These are phyloP conservation scores for Acleris literana DNA, from an alignment of 2,888 invertebrate genomes.

Conservation along the genomic window DNA sequence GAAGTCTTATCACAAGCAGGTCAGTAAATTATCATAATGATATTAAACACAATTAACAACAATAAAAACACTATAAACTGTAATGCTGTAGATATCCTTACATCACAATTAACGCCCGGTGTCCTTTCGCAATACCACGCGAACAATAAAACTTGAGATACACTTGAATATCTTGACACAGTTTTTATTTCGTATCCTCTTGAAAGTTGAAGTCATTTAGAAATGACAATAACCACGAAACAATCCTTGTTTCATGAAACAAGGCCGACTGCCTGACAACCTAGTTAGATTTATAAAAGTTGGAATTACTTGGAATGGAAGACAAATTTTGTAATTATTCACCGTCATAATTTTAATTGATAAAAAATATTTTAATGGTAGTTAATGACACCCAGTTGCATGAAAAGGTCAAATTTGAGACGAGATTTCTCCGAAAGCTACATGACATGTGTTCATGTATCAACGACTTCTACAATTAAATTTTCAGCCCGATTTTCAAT, in stretches of 20 bases:
- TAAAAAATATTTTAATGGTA: conserved; percentile 14
- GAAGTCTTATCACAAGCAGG: conserved; percentile 17
- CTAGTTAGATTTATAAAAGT: conserved; percentile 13
- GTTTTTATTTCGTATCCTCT: conserved; percentile 51
- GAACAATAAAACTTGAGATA: conserved; percentile 68
- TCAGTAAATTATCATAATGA: conserved; percentile 34
- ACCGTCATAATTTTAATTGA: conserved; percentile 19
- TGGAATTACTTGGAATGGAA: conserved; percentile 17
- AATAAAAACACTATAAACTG: conserved; percentile 38
- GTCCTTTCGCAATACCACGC: conserved; percentile 65
- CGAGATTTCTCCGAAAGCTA: conserved; percentile 60
- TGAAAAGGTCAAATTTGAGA: conserved; percentile 47
- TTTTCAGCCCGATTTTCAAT: conserved; percentile 49
- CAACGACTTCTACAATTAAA: conserved; percentile 40
- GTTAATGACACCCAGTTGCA: conserved; percentile 15
- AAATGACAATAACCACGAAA: neutral
- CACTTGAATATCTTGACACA: conserved; percentile 74
- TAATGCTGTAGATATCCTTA: conserved; percentile 64
- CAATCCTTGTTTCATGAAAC: conserved; percentile 7
- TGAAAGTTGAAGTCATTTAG: conserved; percentile 41
- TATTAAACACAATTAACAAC: conserved; percentile 40
- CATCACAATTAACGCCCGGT: conserved; percentile 57
- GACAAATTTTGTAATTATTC: conserved; percentile 5
- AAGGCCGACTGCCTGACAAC: conserved; percentile 17
- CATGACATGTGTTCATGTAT: conserved; percentile 54